phyloP scores from a whole-genome alignment of 2,888 invertebrate genomes.

The Flexamia atlantica region DNA sequence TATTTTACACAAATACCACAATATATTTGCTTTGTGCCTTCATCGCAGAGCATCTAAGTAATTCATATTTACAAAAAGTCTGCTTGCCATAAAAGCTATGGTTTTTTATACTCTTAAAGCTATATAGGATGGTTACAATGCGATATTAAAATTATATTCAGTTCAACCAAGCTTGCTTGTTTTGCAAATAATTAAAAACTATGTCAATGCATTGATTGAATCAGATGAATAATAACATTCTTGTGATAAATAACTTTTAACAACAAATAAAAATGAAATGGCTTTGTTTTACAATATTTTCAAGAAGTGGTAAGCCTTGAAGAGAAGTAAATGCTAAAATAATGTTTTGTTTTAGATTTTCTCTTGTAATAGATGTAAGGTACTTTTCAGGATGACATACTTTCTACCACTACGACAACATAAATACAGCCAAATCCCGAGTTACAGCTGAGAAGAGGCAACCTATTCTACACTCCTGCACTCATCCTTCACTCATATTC shows the following conservation, averaged over 20 bases:
- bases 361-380: not conserved
- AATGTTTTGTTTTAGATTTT: not conserved
- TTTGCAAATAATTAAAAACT: no score
- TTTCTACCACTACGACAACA: conserved; percentile 34
- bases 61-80: not conserved
- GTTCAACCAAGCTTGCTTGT: no score
- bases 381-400: not conserved
- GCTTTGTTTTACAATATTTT: no score
- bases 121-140: not conserved
- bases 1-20: no score
- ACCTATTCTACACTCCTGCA: no score
- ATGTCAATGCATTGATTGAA: no score
- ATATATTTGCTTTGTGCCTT: no score
- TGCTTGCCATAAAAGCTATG: not conserved
- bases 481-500: no score
- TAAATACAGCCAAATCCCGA: conserved; percentile 5
- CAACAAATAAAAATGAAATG: no score
- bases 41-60: not conserved
- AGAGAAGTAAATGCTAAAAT: not conserved
- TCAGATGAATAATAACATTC: no score
- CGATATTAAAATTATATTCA: not conserved
- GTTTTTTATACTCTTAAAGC: not conserved
- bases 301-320: no score
- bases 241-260: no score
- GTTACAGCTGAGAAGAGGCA: conserved; percentile 16